Base-by-base conservation (phyloP, 1,140 invertebrate genomes). In the Neodiprion virginianus region DNA sequence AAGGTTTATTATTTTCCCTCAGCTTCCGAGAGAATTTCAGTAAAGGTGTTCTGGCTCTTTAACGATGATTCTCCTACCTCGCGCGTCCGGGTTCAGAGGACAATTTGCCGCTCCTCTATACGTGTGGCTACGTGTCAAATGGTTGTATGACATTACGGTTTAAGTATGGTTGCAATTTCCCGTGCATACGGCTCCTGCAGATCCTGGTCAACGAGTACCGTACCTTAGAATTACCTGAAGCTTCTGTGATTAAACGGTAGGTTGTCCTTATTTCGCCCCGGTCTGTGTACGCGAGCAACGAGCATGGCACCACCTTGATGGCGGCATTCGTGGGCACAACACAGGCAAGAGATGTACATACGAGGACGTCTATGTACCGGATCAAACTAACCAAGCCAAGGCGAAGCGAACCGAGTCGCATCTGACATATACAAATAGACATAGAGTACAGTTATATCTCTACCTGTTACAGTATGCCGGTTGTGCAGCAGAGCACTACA, bases 1-100 rank as follows among this genome's bases (percentile, higher is more conserved):
- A 61, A 61, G 53, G 11, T 12, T 61, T 14, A 7, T 61, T 61
- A 61, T 61, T 61, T 61, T 17, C 53, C n/a, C 4, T 8, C 53
- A 12, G 53, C 8, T 61, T 61, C 53, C 4, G 53, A 61, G 53
- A 3, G 8, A 8, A 61, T 61, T 17, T 17, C 83, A 82, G 80
- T 80, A 76, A 81, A 79, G 80, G 82, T 74, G 74, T 77, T 74
- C 79, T 79, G 82, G 85, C 84, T 85, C 84, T 84, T 86, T 81
- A 79, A 76, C 75, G 73, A 76, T 74, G 76, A 61, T 61, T 61
- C 53, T 61, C 53, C 53, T 17, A 8, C 76, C 76, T 72, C 78
- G 21, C 69, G 48, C 76, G 71, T 79, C 72, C 72, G 76, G n/a
- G 68, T 69, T 61, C 72, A 68, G 66, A 74, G 61, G 71, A 76